These are phyloP conservation scores for Sylvilagus bachmani DNA, from an alignment of 2,113 vertebrate species.

Conservation along the genomic window DNA sequence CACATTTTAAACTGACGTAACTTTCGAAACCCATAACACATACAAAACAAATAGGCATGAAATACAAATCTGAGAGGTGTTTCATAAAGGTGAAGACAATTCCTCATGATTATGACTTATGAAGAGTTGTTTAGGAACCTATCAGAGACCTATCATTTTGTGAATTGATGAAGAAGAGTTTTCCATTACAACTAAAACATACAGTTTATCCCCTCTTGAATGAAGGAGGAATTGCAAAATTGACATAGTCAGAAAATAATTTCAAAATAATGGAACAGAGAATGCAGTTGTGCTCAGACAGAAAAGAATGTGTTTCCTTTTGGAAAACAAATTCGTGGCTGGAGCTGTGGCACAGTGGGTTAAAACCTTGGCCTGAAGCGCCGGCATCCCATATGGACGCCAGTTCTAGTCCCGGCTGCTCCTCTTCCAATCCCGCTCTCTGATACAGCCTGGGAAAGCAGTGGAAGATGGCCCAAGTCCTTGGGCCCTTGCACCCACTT, in stretches of 20 bases:
- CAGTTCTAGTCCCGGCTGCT: too few species aligned
- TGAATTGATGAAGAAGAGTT: background rate
- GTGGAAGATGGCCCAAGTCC: too few species aligned
- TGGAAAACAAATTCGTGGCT: background rate
- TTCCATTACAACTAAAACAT: background rate
- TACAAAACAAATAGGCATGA: background rate
- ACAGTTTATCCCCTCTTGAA: background rate
- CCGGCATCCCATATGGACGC: too few species aligned
- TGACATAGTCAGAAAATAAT: background rate
- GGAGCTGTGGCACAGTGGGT: too few species aligned
- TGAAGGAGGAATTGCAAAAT: background rate
- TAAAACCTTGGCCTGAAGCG: too few species aligned
- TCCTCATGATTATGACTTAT: background rate
- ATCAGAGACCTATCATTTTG: background rate
- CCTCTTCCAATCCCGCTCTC: too few species aligned
- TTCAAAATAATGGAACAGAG: background rate
- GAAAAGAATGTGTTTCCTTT: background rate
- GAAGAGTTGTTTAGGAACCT: background rate
- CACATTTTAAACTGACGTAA: background rate
- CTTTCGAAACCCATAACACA: background rate
- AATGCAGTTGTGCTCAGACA: background rate
- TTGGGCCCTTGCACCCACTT: too few species aligned
- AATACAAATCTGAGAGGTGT: background rate
- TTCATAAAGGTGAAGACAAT: background rate
- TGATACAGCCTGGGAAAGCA: too few species aligned